Evolutionary conservation across 2,113 vertebrate species (phyloP).

Genomic region (Zonotrichia leucophrys): DNA sequence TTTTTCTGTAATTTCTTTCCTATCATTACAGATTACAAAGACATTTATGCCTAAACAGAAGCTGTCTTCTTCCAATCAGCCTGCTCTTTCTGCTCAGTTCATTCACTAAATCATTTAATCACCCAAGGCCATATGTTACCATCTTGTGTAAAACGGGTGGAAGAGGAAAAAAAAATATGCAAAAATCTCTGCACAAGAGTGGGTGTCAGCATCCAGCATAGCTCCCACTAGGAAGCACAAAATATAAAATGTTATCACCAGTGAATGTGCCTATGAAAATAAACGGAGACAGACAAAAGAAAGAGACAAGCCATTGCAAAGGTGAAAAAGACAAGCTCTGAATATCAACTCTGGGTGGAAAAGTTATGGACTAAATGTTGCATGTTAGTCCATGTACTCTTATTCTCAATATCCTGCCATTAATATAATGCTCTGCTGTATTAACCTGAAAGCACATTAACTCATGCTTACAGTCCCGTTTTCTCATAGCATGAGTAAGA

Average conservation of each 20-base stretch:
- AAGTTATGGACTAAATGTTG: not conserved
- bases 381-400: accelerated
- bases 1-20: slow-evolving; percentile 47
- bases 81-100: slow-evolving; percentile 67
- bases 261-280: slow-evolving; percentile 29
- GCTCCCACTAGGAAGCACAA: slow-evolving; percentile 52
- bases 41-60: slow-evolving; percentile 70
- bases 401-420: not conserved
- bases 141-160: slow-evolving; percentile 66
- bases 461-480: not conserved
- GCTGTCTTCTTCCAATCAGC: slow-evolving; percentile 71
- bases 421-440: not conserved
- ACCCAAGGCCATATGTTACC: slow-evolving; percentile 71
- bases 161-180: slow-evolving; percentile 25
- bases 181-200: slow-evolving; percentile 63
- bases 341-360: not conserved
- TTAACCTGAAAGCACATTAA: not conserved
- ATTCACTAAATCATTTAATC: slow-evolving; percentile 75
- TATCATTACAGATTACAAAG: slow-evolving; percentile 66
- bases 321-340: not conserved
- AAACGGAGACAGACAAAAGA: slow-evolving; percentile 37
- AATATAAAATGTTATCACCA: slow-evolving; percentile 54
- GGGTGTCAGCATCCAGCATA: slow-evolving; percentile 65
- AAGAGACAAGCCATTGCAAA: not conserved
- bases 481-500: not conserved